phyloP scores from a whole-genome alignment of 2,113 vertebrate genomes.

The Sceloporus undulatus region DNA sequence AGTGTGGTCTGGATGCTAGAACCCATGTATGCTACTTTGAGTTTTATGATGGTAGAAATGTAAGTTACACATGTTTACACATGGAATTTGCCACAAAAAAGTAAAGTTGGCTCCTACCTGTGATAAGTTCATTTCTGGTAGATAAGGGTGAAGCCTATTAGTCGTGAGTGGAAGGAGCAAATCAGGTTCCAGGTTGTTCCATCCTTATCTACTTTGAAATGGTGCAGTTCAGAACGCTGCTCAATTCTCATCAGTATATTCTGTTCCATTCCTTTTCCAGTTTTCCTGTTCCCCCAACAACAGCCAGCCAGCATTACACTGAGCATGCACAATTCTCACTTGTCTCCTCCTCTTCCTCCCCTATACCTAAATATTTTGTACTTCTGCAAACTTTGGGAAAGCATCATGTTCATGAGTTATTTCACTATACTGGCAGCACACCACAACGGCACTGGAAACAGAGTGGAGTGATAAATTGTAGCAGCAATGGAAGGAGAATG shows the following conservation, averaged over 20 bases:
- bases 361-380: neutral
- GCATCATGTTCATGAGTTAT: neutral
- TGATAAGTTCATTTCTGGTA: too few species aligned
- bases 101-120: too few species aligned
- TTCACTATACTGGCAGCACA: neutral
- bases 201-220: neutral
- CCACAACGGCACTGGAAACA: neutral
- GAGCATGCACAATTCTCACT: neutral
- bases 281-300: neutral
- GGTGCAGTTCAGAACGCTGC: neutral
- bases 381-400: neutral
- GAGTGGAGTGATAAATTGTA: neutral
- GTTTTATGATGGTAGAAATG: neutral
- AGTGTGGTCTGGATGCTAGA: neutral
- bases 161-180: too few species aligned
- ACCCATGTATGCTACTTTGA: neutral
- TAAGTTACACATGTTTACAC: neutral
- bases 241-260: neutral
- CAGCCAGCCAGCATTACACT: neutral
- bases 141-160: too few species aligned
- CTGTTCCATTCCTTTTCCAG: neutral
- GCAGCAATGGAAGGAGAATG: neutral
- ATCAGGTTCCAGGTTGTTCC: too few species aligned
- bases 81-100: neutral
- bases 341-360: neutral